Percentiles rank a stretch among this genome's conserved stretches.
Evolutionary conservation across 2,888 invertebrate species (phyloP).

Genomic region (Gymnoscelis rufifasciata): DNA sequence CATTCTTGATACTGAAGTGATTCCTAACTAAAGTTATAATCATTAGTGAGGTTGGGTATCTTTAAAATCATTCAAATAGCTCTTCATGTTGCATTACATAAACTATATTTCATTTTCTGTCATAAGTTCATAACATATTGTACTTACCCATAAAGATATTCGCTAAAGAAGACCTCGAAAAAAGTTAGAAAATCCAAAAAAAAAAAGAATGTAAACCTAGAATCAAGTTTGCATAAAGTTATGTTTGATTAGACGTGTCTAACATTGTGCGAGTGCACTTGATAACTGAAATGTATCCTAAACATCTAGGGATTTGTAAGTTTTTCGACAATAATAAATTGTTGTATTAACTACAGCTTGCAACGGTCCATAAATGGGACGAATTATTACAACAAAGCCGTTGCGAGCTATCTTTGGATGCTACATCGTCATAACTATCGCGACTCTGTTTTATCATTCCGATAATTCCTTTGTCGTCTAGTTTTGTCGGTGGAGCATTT

Average conservation of each 20-base stretch:
- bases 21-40: conserved; percentile 46
- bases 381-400: conserved; percentile 32
- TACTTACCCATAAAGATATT: conserved; percentile 77
- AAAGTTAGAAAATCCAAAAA: conserved; percentile 59
- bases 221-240: conserved; percentile 71
- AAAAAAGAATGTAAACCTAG: conserved; percentile 53
- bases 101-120: conserved; percentile 56
- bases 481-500: conserved; percentile 33
- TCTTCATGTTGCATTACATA: conserved; percentile 57
- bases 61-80: conserved; percentile 59
- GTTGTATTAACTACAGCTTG: conserved; percentile 47
- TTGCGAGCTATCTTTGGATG: conserved; percentile 28
- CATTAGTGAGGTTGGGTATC: conserved; percentile 66
- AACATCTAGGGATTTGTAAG: conserved; percentile 50
- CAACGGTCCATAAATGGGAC: conserved; percentile 44
- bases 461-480: conserved; percentile 9
- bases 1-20: conserved; percentile 42
- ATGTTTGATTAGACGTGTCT: conserved; percentile 56
- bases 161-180: conserved; percentile 67
- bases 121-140: conserved; percentile 72
- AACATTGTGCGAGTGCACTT: conserved; percentile 64
- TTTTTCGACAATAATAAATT: conserved; percentile 45
- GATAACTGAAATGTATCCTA: conserved; percentile 45
- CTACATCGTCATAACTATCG: conserved; percentile 37
- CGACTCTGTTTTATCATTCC: conserved; percentile 15